Base-by-base conservation (phyloP, 2,113 vertebrate species). In the Pseudopipra pipra region DNA sequence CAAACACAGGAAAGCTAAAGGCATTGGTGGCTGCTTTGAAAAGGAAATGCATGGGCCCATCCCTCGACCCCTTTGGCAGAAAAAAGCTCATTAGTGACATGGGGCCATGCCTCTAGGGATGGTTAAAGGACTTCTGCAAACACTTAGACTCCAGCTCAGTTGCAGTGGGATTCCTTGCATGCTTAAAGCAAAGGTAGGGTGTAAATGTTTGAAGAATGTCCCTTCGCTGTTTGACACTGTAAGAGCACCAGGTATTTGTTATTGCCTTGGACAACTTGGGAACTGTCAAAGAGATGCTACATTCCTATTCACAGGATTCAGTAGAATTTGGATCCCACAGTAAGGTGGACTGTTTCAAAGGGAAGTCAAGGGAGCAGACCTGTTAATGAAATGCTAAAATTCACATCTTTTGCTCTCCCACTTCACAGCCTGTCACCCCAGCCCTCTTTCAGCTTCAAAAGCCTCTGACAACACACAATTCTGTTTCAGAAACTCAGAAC, bases 161-260 rank as follows among this genome's bases (percentile, higher is more conserved):
- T 92, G 93, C 89, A 95, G 58, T 28, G 67, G 44, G 71, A 94
- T 94, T 95, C 87, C 43, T 80, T 35, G 62, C 52, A 54, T 85
- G 59, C 65, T 78, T 72, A 62, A 72, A 54, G 35, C 37, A 70
- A 93, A 93, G 72, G 33, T 84, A 70, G 21, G 7, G 49, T 78
- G 66, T 52, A 71, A 93, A 73, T 31, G 63, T 85, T 89, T 90
- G 76, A 77, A 87, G 62, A 94, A 91, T 85, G 71, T 9, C 66
- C n/a, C 44, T 82, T 39, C 25, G 37, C 72, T 47, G 65, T 49
- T 55, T 55, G 55, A 68, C 31, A 24, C 28, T 31, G 16, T 46
- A 68, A 65, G 62, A 73, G 89, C 31, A 75, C 9, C 3, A 7
- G 58, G 9, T 58, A 62, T 66, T 89, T 87, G 63, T 65, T 58